Evolutionary conservation across 2,888 invertebrate species (phyloP).

Genomic region (Tachina grossa): DNA sequence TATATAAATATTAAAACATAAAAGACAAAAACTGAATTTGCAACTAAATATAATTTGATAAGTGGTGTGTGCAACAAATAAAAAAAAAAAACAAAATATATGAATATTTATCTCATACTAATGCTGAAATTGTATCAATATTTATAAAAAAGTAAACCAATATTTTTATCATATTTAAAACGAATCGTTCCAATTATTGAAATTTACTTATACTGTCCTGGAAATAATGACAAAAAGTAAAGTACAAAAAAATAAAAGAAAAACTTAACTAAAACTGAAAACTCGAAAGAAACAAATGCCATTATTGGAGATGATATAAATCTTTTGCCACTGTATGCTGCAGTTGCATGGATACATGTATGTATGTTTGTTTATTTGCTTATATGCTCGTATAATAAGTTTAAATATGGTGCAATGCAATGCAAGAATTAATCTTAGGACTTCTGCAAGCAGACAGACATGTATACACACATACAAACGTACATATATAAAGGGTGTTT

Average conservation of each 20-base stretch:
- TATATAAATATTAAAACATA: neutral
- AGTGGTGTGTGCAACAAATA: neutral
- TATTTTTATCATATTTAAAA: slow-evolving; percentile 71
- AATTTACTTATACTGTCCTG: slow-evolving; percentile 69
- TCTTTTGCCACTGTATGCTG: slow-evolving; percentile 70
- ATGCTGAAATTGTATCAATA: slow-evolving; percentile 54
- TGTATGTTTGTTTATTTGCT: neutral
- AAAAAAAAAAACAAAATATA: slow-evolving; percentile 1
- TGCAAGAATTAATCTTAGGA: slow-evolving; percentile 60
- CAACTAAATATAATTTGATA: neutral
- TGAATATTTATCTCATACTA: slow-evolving; percentile 14
- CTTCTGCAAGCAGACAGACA: neutral
- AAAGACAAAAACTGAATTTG: too few relatives aligned
- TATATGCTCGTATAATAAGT: slow-evolving; percentile 29
- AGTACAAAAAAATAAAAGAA: slow-evolving; percentile 16
- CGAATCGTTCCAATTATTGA: slow-evolving; percentile 72
- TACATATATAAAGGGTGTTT: too few relatives aligned
- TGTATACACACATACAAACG: neutral
- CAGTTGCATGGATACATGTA: slow-evolving; percentile 37
- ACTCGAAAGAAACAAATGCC: slow-evolving; percentile 61
- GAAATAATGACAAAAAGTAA: slow-evolving; percentile 69
- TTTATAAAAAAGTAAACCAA: slow-evolving; percentile 62
- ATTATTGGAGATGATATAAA: slow-evolving; percentile 71
- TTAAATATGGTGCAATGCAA: slow-evolving; percentile 56
- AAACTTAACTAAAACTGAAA: slow-evolving; percentile 30